Base-by-base conservation (phyloP, 2,888 invertebrate species). In the Galeopsomyia nigrocyanea region DNA sequence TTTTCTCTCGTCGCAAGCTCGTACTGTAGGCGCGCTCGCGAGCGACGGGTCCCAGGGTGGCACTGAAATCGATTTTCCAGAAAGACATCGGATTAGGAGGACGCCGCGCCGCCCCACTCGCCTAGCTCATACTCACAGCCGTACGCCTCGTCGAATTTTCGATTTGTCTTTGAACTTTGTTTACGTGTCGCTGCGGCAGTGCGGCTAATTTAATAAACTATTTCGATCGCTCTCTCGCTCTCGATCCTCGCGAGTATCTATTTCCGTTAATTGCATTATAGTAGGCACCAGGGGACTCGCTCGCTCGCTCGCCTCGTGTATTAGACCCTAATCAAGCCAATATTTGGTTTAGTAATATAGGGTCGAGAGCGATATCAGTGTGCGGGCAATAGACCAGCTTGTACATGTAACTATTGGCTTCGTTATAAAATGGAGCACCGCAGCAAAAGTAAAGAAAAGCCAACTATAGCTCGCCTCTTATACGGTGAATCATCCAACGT, bases 241-340 rank as follows among this genome's bases (percentile, higher is more conserved):
- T 26, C 26, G 2, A 2, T 5, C 5, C 26, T 39, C 39, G 7
- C 39, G 39, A 39, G 39, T 39, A 39, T 39, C 39, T 39, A 39
- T 39, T 39, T 9, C 7, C 39, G 46, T 46, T 68, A 68, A 68
- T 68, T 68, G 22, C 46, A 68, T 67, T 60, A 61, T 10, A 39
- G 39, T 39, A 13, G 39, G 39, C 13, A 39, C 7, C 39, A 39
- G 39, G 39, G 39, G 39, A 39, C 39, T 10, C 9, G 17, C 53
- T 19, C 53, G 17, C 9, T 51, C n/a, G n/a, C n/a, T n/a, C 13
- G 19, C 56, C 55, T 56, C 31, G 51, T 49, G 49, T 70, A 64
- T 58, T 46, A 47, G 69, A 64, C 22, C 64, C 60, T 58, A 70
- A 70, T 65, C 70, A 60, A 46, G 58, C 47, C 70, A 65, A 58